Conservation (phyloP, 2,888 invertebrate species). For the Sclerodermus sp. region DNA sequence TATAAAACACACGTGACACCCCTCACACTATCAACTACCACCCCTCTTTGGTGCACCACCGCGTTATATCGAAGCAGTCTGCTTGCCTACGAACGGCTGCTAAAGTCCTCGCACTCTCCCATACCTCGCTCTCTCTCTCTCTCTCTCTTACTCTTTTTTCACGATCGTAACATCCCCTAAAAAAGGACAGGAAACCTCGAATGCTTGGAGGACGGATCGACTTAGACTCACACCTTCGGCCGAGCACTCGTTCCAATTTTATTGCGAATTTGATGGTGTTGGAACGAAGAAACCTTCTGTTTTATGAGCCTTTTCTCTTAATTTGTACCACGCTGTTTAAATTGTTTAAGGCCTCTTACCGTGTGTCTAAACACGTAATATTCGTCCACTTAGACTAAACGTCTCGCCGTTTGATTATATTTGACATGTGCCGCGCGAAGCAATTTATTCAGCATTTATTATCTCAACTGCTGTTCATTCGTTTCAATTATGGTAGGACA, state of each 20-base stretch:
- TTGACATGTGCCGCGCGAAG: no score
- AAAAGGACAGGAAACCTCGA: slow-evolving; percentile 11
- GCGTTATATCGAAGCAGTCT: slow-evolving; percentile 33
- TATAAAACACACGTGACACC: slow-evolving; percentile 55
- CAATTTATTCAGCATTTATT: no score
- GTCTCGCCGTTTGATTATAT: no score
- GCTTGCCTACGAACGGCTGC: slow-evolving; percentile 23
- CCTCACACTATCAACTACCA: slow-evolving; percentile 30
- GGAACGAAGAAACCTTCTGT: slow-evolving; percentile 3
- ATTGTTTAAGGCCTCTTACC: neutral
- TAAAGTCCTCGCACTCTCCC: neutral
- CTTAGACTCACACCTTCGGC: slow-evolving; percentile 4
- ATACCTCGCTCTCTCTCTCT: slow-evolving; percentile 13
- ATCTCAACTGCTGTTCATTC: no score
- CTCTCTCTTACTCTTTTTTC: slow-evolving; percentile 2
- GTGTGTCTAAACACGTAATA: no score
- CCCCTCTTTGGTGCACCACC: slow-evolving; percentile 32
- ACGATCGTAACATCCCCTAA: neutral
- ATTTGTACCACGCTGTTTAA: slow-evolving; percentile 10
- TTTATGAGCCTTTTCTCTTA: slow-evolving; percentile 8
- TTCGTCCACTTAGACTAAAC: no score
- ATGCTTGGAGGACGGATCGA: no score
- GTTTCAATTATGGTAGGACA: no score
- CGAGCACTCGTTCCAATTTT: neutral
- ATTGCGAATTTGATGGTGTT: neutral